A percentile compares a stretch with the other conserved stretches of the same genome.
Conservation (phyloP, 2,113 vertebrate species). For the Melanerpes aurifrons region DNA sequence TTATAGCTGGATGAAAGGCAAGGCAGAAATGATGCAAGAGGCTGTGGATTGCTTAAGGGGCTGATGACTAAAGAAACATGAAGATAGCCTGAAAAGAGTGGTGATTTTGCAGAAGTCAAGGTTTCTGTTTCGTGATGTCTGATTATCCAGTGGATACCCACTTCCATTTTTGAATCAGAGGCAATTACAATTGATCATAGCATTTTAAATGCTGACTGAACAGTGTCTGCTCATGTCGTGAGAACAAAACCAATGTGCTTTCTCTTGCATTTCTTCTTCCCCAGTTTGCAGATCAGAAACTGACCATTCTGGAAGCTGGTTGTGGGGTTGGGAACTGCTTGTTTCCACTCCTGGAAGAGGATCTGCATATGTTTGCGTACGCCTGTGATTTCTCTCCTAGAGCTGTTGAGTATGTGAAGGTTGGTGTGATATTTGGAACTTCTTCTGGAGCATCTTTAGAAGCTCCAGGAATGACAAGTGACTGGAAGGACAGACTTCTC, state of each 20-base stretch:
- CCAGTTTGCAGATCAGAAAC: slow-evolving; percentile 85
- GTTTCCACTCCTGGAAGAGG: slow-evolving; percentile 93
- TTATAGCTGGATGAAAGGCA: neutral
- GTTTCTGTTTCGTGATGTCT: neutral
- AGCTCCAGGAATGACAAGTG: neutral
- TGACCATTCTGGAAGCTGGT: slow-evolving; percentile 93
- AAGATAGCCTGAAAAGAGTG: neutral
- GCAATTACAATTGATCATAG: neutral
- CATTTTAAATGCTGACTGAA: neutral
- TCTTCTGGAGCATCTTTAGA: neutral
- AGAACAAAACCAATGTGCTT: neutral
- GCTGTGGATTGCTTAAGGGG: neutral
- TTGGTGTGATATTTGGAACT: slow-evolving; percentile 65
- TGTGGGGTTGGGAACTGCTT: slow-evolving; percentile 98
- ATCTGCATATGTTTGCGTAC: slow-evolving; percentile 89
- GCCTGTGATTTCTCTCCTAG: slow-evolving; percentile 97
- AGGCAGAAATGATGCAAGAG: neutral
- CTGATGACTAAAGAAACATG: neutral
- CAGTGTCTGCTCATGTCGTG: neutral
- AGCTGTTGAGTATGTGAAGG: slow-evolving; percentile 94
- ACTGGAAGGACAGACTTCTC: neutral
- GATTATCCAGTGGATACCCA: neutral
- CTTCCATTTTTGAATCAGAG: neutral
- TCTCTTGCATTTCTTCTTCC: slow-evolving; percentile 4
- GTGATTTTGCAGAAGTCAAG: neutral